These are phyloP conservation scores for Helicolenus hilgendorfi DNA, from an alignment of 2,797 vertebrate species.

Conservation along the genomic window DNA sequence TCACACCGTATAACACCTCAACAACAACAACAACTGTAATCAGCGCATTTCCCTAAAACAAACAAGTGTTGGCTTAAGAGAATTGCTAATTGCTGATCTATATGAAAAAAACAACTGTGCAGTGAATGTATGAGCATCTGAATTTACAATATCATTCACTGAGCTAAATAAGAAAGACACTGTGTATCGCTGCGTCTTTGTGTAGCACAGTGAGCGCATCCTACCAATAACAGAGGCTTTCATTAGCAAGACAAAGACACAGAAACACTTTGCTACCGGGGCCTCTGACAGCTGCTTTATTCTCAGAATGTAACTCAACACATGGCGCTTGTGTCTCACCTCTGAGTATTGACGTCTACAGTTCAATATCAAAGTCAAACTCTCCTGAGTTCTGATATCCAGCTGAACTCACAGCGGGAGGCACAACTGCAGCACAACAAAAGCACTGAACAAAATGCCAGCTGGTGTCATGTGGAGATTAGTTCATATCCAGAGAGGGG, in stretches of 20 bases:
- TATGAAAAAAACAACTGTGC: too few relatives aligned
- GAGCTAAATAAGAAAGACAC: background rate
- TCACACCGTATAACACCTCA: too few relatives aligned
- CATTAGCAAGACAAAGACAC: background rate
- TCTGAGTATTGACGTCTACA: background rate
- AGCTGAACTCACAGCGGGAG: constrained; percentile 22
- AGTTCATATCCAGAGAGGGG: background rate
- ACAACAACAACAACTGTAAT: too few relatives aligned
- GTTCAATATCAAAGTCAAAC: constrained; percentile 22
- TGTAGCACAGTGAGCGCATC: background rate
- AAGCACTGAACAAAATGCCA: background rate
- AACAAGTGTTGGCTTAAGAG: too few relatives aligned
- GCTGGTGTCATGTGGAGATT: background rate
- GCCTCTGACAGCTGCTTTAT: background rate
- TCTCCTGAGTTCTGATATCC: constrained; percentile 21
- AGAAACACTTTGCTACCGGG: background rate
- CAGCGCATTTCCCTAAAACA: too few relatives aligned
- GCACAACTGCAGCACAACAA: background rate
- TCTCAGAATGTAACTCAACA: background rate
- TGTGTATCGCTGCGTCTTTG: background rate
- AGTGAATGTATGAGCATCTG: too few relatives aligned
- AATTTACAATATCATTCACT: background rate
- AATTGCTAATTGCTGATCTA: too few relatives aligned
- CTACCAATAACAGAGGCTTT: background rate
- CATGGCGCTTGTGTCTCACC: background rate